Conservation (phyloP, 2,113 vertebrate genomes). For the Anhinga rufa region DNA sequence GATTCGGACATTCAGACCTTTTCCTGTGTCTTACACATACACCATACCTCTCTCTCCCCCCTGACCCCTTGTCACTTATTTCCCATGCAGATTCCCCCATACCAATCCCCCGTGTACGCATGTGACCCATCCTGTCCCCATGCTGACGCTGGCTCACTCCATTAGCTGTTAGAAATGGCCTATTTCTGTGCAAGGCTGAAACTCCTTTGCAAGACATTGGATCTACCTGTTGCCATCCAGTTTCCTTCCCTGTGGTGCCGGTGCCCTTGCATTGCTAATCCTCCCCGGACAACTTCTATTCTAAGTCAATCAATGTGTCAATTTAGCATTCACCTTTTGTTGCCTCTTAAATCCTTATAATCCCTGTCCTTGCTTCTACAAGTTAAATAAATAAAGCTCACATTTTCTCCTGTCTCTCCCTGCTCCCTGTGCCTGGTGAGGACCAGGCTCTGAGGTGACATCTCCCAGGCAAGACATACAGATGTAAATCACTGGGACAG, state of each 20-base stretch:
- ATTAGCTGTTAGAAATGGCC: background rate
- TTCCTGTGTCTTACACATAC: background rate
- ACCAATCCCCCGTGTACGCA: fast-evolving
- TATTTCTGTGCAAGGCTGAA: background rate
- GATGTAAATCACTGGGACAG: background rate
- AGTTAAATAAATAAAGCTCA: constrained; percentile 38
- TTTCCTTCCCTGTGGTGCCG: background rate
- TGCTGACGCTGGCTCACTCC: background rate
- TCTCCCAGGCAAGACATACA: background rate
- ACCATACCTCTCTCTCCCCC: background rate
- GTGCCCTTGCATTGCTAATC: constrained; percentile 50
- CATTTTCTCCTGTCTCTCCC: background rate
- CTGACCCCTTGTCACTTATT: background rate
- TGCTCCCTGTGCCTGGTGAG: background rate
- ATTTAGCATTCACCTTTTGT: constrained; percentile 63
- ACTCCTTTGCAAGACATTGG: background rate
- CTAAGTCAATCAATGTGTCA: constrained; percentile 60
- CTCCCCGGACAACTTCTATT: constrained; percentile 56
- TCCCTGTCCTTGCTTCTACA: constrained; percentile 27
- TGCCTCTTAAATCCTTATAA: constrained; percentile 60
- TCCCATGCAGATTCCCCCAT: background rate
- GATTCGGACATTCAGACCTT: background rate
- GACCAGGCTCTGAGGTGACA: background rate
- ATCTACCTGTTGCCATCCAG: background rate
- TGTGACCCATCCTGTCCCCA: background rate